Evolutionary conservation across 2,797 vertebrate genomes (phyloP), one percentile per base, ranked within the genome.

Genomic region (Eleutherodactylus coqui): DNA sequence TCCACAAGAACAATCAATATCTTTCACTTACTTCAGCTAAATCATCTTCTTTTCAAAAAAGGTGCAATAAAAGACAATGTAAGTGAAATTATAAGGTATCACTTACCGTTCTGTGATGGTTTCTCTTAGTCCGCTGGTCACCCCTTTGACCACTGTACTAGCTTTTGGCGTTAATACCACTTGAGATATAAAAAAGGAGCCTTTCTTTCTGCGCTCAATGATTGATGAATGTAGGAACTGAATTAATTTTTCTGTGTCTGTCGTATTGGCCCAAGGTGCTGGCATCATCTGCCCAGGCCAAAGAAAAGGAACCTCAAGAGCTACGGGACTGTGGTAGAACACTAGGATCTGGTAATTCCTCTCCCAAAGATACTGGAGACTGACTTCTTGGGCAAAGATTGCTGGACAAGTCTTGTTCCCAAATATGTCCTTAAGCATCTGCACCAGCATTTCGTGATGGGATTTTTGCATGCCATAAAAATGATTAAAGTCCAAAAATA

Each of bases 231-330:
- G 98, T 75, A 99, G 96, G 91, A 99, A 99, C 89, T 97, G 97
- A 91, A 99, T 95, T 87, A 99, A 90, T 94, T 99, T 99, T 91
- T 99, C 98, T 0, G 98, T 96, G 91, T 99, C 98, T 0, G 98
- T 99, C 83, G 98, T 99, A 92, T 99, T 99, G 89, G 98, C 98
- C 97, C 98, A 98, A 3, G 97, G 97, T 58, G 97, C 91, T 2
- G 98, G 98, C 98, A 99, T 99, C 98, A 99, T 99, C 94, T 99
- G 98, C 75, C 98, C 98, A 0, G 98, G 98, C 98, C 98, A 99
- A 83, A 99, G 95, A 90, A 99, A 99, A 9, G 97, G 95, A 41
- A 99, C 96, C 87, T 99, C 97, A 6, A 99, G 93, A 60, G 98
- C 97, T 93, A 98, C 97, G 16, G 98, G 98, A 83, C 96, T 97